These are phyloP conservation scores for Actias luna DNA, from an alignment of 2,888 invertebrate genomes.

Conservation along the genomic window DNA sequence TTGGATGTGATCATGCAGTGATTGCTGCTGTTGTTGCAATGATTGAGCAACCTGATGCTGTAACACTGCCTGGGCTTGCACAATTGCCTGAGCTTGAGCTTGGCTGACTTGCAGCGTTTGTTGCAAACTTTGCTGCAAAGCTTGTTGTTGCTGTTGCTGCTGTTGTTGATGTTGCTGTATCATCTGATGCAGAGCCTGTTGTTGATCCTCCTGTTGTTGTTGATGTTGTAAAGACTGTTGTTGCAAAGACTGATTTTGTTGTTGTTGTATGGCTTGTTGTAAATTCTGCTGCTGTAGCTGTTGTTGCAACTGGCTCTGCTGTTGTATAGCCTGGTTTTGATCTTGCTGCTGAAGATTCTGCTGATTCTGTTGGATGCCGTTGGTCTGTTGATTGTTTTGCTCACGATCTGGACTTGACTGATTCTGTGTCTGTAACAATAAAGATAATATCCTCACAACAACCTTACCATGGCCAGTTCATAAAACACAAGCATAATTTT, in stretches of 20 bases:
- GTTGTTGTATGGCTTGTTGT: constrained; percentile 43
- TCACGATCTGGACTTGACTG: constrained; percentile 73
- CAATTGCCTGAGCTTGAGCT: constrained; percentile 73
- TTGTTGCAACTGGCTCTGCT: constrained; percentile 42
- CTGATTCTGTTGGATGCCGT: constrained; percentile 69
- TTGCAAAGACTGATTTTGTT: constrained; percentile 40
- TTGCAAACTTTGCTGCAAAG: constrained; percentile 63
- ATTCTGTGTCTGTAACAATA: constrained; percentile 77
- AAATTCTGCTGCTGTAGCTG: constrained; percentile 58
- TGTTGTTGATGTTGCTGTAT: constrained; percentile 54
- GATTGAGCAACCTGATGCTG: constrained; percentile 75
- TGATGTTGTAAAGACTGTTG: constrained; percentile 54
- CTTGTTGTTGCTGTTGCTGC: constrained; percentile 54
- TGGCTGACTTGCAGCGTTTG: constrained; percentile 70
- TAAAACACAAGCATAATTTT: background rate
- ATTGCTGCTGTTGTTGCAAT: constrained; percentile 73
- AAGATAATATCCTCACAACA: background rate
- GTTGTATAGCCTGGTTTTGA: constrained; percentile 53
- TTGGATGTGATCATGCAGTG: constrained; percentile 72
- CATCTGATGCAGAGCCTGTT: constrained; percentile 48
- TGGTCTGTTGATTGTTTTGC: constrained; percentile 72
- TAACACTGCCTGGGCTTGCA: constrained; percentile 69
- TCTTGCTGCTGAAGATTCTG: constrained; percentile 60
- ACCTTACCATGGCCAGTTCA: background rate
- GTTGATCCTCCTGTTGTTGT: constrained; percentile 37